Base-by-base conservation (phyloP, 2,888 invertebrate genomes). In the Ecliptopera silaceata region DNA sequence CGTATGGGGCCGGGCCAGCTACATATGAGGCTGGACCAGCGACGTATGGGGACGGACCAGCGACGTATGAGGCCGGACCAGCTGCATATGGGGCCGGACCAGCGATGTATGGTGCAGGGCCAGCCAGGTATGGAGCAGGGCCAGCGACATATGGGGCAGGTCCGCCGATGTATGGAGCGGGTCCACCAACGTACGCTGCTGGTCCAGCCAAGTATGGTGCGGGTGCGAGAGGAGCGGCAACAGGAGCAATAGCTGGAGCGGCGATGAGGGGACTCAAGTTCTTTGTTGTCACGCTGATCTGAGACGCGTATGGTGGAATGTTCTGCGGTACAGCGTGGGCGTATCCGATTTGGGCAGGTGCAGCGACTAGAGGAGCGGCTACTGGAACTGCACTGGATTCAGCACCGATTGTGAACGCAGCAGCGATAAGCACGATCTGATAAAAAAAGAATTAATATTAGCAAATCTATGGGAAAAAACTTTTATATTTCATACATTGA, bases 221-320 rank as follows among this genome's bases (percentile, higher is more conserved):
- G 4, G 74, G 62, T 1, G 73, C 75, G 1, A 75, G 43, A 5
- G 75, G 74, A 2, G 82, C 78, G 15, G 79, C 70, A 26, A 71
- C 34, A 1, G 63, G 69, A 34, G 34, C 34, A 34, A 20, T 3
- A 0, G 79, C 64, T 2, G 81, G 77, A 0, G 81, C 84, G 49
- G 92, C 88, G 15, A 89, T 68, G n/a, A 82, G 62, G 18, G 86
- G 82, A 41, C 80, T 86, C 1, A 89, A 68, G 31, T 86, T 86
- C 67, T 83, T 88, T 59, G 82, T 93, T 60, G 91, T 90, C 8
- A 93, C 88, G 77, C 87, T 94, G 56, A 93, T 81, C 77, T 94
- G 93, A 2, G 93, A 91, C 1, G 93, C 93, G 66, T 92, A 93
- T 1, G 94, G 94, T 44, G 93, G 92, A 39, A 94, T 86, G 65